phyloP scores from a whole-genome alignment of 2,888 invertebrate genomes.

The Andrena chrysosceles region DNA sequence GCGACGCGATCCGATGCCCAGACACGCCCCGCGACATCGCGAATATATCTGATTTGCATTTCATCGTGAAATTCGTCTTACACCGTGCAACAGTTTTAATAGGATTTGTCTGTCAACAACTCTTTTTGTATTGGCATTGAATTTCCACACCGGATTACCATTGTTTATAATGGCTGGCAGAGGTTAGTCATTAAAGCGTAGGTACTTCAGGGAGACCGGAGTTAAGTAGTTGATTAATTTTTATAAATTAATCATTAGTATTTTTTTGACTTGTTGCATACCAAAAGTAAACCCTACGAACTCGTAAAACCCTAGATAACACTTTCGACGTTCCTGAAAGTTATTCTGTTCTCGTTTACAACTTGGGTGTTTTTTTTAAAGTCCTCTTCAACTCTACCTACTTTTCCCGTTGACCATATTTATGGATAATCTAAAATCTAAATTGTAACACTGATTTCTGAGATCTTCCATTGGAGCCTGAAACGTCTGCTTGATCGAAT shows the following conservation, averaged over 20 bases:
- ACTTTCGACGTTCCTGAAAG: background rate
- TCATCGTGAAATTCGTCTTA: constrained; percentile 38
- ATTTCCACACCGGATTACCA: constrained; percentile 29
- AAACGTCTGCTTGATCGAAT: no score
- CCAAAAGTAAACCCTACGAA: no score
- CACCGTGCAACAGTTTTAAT: constrained; percentile 17
- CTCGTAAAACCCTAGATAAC: no score
- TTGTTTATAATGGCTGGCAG: constrained; percentile 5
- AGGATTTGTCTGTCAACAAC: constrained; percentile 39
- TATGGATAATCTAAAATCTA: no score
- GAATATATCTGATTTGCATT: constrained; percentile 31
- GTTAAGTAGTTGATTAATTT: no score
- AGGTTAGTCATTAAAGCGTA: background rate
- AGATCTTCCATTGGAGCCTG: no score
- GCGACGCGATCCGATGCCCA: constrained; percentile 27
- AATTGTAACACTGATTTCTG: no score
- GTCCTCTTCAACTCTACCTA: background rate
- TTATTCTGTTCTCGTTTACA: background rate
- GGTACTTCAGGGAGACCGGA: no score
- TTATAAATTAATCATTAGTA: no score
- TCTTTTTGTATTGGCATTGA: background rate
- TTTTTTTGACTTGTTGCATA: no score
- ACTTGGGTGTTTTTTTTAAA: no score
- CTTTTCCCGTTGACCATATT: background rate
- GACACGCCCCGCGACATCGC: constrained; percentile 25